These are phyloP conservation scores for Tupaia tana DNA, from an alignment of 2,113 vertebrate species.

Conservation along the genomic window DNA sequence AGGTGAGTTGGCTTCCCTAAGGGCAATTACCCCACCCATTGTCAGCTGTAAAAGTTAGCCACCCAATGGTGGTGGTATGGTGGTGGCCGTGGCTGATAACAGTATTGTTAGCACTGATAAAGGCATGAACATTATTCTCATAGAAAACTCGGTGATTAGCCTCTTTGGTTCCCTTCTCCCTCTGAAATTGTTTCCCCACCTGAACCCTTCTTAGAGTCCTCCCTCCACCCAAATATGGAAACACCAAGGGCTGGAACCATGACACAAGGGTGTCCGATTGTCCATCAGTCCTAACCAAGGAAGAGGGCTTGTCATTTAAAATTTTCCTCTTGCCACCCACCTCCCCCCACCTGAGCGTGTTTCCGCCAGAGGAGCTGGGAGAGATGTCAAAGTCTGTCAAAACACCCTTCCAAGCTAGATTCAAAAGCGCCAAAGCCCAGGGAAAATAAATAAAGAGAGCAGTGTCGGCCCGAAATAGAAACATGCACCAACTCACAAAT, in stretches of 20 bases:
- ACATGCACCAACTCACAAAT: conserved; percentile 49
- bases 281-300: not conserved
- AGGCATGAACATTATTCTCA: not conserved
- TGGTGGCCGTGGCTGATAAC: not conserved
- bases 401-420: conserved; percentile 60
- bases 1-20: not conserved
- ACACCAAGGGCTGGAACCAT: not conserved
- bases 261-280: not conserved
- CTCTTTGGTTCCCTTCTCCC: not conserved
- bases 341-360: not conserved
- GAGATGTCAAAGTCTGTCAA: conserved; percentile 62
- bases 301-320: not conserved
- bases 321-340: not conserved
- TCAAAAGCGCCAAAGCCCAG: conserved; percentile 28
- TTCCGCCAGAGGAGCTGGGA: conserved; percentile 17
- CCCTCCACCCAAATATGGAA: not conserved
- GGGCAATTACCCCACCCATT: not conserved
- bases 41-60: not conserved
- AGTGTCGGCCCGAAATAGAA: conserved; percentile 57
- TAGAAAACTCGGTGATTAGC: not conserved
- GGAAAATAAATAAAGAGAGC: conserved; percentile 76
- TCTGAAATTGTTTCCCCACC: not conserved
- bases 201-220: not conserved
- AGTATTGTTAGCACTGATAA: too few species aligned
- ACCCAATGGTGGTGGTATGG: not conserved